phyloP scores from a whole-genome alignment of 2,888 invertebrate species.

The Junonia oenone region DNA sequence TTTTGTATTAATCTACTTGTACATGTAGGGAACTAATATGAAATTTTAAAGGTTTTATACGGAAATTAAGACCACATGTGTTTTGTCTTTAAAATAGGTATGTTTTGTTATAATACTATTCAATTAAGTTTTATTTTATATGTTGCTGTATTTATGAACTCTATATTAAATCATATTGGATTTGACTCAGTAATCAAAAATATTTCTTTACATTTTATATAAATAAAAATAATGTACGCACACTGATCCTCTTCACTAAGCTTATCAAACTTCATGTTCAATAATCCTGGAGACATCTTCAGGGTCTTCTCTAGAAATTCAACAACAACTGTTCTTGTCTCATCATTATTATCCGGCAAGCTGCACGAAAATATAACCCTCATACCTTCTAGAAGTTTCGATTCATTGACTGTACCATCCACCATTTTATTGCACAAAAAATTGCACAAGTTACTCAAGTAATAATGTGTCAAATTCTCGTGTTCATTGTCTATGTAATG shows the following conservation, averaged over 20 bases:
- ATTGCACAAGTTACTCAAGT: slow-evolving; percentile 47
- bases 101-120: no score
- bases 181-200: no score
- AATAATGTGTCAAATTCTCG: slow-evolving; percentile 54
- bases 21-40: no score
- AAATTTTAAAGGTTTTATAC: no score
- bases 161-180: no score
- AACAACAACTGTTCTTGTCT: slow-evolving; percentile 43
- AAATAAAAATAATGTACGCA: slow-evolving; percentile 23
- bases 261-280: slow-evolving; percentile 27
- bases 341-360: slow-evolving; percentile 47
- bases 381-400: slow-evolving; percentile 39
- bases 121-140: no score
- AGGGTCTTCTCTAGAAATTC: slow-evolving; percentile 46
- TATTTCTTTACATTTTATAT: no score
- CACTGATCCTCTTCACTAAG: slow-evolving; percentile 41
- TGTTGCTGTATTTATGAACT: no score
- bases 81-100: no score
- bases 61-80: no score
- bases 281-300: slow-evolving; percentile 20
- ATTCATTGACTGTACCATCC: slow-evolving; percentile 7
- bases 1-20: no score
- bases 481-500: slow-evolving; percentile 45
- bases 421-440: slow-evolving; percentile 39
- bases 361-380: slow-evolving; percentile 46